These are phyloP conservation scores for Pegoplata infirma DNA, from an alignment of 2,888 invertebrate genomes.

Conservation along the genomic window DNA sequence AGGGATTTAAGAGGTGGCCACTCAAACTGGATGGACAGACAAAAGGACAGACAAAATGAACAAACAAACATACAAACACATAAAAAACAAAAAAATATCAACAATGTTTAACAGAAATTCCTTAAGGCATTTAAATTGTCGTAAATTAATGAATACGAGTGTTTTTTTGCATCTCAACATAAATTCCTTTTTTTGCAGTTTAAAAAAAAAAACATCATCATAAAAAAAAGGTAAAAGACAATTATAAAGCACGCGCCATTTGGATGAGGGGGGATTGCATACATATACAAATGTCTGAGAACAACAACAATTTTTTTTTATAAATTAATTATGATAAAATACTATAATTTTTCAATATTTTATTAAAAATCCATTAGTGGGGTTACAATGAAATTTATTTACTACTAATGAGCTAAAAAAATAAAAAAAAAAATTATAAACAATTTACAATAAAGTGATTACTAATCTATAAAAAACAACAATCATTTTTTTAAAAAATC, in stretches of 20 bases:
- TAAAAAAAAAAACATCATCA: not conserved
- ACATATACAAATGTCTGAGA: not conserved
- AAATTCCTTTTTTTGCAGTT: slow-evolving; percentile 22
- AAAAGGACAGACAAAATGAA: not conserved
- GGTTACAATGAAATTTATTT: slow-evolving; percentile 6
- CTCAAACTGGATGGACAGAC: slow-evolving; percentile 5
- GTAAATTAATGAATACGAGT: slow-evolving; percentile 62
- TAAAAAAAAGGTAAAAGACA: not conserved
- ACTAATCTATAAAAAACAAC: not conserved
- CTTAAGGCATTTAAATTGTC: slow-evolving; percentile 64
- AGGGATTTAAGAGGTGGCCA: slow-evolving; percentile 42
- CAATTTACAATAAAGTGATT: not conserved
- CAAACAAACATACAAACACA: not conserved
- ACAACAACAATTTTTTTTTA: slow-evolving; percentile 7
- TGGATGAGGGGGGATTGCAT: not conserved
- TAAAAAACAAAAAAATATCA: slow-evolving; percentile 28
- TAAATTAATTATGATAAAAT: slow-evolving; percentile 48
- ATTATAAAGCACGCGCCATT: slow-evolving; percentile 55
- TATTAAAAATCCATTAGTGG: slow-evolving; percentile 48
- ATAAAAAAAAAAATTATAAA: not conserved
- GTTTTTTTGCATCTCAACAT: slow-evolving; percentile 45
- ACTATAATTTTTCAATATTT: slow-evolving; percentile 35
- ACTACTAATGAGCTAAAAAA: slow-evolving; percentile 8
- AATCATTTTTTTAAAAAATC: not conserved
- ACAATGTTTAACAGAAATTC: slow-evolving; percentile 54